Base-by-base conservation (phyloP, 2,888 invertebrate genomes). In the Linnaemya tessellans region DNA sequence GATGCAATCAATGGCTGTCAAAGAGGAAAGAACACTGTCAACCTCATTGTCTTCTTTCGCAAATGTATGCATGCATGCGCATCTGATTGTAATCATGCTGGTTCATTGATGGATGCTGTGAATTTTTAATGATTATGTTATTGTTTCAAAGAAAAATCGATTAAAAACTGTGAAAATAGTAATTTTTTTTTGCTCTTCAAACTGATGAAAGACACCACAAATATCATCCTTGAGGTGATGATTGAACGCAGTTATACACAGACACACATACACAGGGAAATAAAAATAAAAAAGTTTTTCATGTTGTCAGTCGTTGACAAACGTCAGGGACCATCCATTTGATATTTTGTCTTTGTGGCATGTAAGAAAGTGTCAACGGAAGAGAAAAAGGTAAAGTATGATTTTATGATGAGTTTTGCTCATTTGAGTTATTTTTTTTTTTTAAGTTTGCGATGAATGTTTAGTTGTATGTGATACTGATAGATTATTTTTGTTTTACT, bases 121-220 rank as follows among this genome's bases (percentile, higher is more conserved):
- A 67, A 58, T 3, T 3, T n/a, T n/a, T n/a, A n/a, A n/a, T n/a
- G n/a, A n/a, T n/a, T n/a, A n/a, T n/a, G n/a, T 49, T 65, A 20
- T 18, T n/a, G 56, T 25, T 65, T 58, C 46, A 25, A 60, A 51
- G 58, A 20, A 38, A 43, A 58, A 82, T 78, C 70, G 82, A 77
- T 67, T 77, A 22, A 41, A 81, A 25, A 62, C 56, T 70, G 64
- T 38, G 20, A 80, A 73, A 65, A 58, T 73, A 20, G 58, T 60
- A 13, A 65, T 58, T 41, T 54, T n/a, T 20, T 65, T 77, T 41
- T 10, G n/a, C n/a, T n/a, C n/a, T 46, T 30, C n/a, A 20, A 41
- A 56, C 20, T 22, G 11, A 35, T 15, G 20, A 38, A 60, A 41
- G 43, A 30, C 43, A 49, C 10, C 35, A 49, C 35, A 18, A 25